Evolutionary conservation across 1,140 invertebrate genomes (phyloP).

Genomic region (Apolygus lucorum): DNA sequence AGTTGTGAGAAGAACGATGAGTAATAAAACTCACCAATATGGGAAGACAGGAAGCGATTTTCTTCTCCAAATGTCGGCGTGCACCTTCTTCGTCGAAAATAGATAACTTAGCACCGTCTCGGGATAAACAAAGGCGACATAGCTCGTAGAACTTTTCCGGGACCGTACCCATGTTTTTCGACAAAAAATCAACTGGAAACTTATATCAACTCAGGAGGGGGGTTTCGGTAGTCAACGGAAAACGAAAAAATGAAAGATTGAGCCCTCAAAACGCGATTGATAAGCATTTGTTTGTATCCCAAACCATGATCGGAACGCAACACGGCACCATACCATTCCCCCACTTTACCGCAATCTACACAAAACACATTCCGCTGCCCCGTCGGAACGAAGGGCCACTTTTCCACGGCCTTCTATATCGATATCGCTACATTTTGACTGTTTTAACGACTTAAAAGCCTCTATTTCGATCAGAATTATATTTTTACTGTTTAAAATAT

Average conservation of each 20-base stretch:
- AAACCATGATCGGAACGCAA: conserved; percentile 3
- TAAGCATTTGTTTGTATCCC: neutral
- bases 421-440: too few species aligned
- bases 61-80: conserved; percentile 51
- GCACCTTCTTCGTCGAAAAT: conserved; percentile 57
- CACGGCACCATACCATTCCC: neutral
- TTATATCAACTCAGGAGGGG: neutral
- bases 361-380: conserved; percentile 9
- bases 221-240: neutral
- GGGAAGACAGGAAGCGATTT: conserved; percentile 42
- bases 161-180: conserved; percentile 48
- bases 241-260: neutral
- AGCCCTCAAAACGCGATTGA: neutral
- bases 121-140: conserved; percentile 58
- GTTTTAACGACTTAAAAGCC: neutral
- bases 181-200: neutral
- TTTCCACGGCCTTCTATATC: neutral
- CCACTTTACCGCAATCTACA: neutral
- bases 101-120: conserved; percentile 53
- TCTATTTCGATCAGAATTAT: neutral
- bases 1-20: neutral
- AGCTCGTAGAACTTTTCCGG: conserved; percentile 61
- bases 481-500: neutral
- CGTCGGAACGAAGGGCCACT: neutral
- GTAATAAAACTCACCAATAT: conserved; percentile 17